phyloP scores from a whole-genome alignment of 2,113 vertebrate genomes.

The Glareola pratincola region DNA sequence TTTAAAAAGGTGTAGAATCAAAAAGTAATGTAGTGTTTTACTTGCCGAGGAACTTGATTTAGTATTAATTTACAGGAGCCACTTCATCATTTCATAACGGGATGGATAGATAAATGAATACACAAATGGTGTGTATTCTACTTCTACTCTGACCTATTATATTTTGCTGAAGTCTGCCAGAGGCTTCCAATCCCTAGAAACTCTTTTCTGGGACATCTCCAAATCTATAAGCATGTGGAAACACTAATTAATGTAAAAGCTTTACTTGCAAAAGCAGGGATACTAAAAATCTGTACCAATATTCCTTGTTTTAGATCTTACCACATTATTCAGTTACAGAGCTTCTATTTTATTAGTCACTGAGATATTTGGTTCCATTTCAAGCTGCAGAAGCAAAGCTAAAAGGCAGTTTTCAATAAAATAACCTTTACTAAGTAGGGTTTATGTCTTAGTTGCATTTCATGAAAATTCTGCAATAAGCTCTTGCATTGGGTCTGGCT shows the following conservation, averaged over 20 bases:
- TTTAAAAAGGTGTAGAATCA: neutral
- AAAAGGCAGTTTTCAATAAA: neutral
- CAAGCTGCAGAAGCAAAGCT: neutral
- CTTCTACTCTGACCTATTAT: neutral
- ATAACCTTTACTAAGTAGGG: neutral
- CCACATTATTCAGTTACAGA: neutral
- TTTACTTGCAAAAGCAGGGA: neutral
- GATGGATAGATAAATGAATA: neutral
- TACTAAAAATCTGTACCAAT: neutral
- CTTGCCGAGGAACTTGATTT: neutral
- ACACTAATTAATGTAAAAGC: slow-evolving; percentile 16
- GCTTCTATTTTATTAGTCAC: neutral
- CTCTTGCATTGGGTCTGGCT: neutral
- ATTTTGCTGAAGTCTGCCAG: slow-evolving; percentile 15
- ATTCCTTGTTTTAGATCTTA: neutral
- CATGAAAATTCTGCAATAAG: neutral
- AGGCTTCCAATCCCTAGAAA: slow-evolving; percentile 26
- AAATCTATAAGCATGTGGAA: neutral
- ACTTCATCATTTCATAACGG: neutral
- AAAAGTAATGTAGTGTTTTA: neutral
- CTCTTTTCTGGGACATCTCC: slow-evolving; percentile 20
- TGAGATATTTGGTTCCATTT: neutral
- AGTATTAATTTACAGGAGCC: neutral
- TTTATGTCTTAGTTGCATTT: neutral
- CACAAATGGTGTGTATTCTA: neutral